Conservation (phyloP, 2,113 vertebrate genomes). For the Xerus inauris region DNA sequence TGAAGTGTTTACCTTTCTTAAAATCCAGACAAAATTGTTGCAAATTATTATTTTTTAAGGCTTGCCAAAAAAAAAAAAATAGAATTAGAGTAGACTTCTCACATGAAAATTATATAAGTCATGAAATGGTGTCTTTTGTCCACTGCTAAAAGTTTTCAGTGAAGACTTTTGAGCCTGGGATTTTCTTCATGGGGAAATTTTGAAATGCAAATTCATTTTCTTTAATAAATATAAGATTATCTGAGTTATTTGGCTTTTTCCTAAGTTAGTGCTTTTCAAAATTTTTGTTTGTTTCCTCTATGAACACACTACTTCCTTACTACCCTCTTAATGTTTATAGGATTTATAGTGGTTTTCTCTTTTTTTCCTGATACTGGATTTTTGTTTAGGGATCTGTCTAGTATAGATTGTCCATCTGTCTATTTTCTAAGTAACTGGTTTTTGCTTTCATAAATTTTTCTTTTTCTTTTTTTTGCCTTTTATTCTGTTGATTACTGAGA, state of each 20-base stretch:
- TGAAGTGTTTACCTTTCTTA: slow-evolving; percentile 20
- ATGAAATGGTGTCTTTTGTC: no score
- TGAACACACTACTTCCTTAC: neutral
- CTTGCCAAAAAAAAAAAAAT: neutral
- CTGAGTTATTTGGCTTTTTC: neutral
- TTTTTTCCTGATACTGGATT: neutral
- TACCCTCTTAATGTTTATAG: neutral
- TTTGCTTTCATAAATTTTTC: neutral
- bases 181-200: slow-evolving; percentile 23
- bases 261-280: neutral
- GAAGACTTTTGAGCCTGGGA: neutral
- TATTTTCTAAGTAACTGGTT: neutral
- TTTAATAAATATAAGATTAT: neutral
- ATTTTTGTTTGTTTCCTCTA: neutral
- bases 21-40: neutral
- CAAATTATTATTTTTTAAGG: slow-evolving; percentile 24
- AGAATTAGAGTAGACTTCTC: no score
- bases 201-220: neutral
- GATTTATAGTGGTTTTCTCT: neutral
- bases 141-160: neutral
- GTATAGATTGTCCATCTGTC: neutral
- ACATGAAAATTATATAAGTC: no score
- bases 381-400: neutral
- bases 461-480: neutral
- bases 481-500: neutral